Base-by-base conservation (phyloP, 2,113 vertebrate species). In the Sylvietta virens region DNA sequence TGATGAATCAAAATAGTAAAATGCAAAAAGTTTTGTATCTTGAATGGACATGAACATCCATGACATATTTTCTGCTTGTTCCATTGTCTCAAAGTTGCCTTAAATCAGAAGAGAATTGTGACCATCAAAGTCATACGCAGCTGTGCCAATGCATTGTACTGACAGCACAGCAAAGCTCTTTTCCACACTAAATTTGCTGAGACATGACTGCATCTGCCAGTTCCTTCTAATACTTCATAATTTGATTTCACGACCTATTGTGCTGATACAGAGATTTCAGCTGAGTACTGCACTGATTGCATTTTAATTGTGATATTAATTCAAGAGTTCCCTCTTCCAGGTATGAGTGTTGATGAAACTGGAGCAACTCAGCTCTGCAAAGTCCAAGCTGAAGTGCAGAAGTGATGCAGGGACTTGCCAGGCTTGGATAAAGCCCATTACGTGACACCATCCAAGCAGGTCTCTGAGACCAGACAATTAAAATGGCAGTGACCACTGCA, bases 231-330 rank as follows among this genome's bases (percentile, higher is more conserved):
- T 23, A 65, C n/a, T 45, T 60, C 65, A 31, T 53, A 10, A 61
- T 87, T 69, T 74, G 28, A 45, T 88, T 71, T 67, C 73, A 48
- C 11, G 3, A 60, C 73, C 78, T 60, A 1, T 48, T 79, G 66
- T 51, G 53, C 77, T 64, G 74, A 90, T 58, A 84, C 78, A 57
- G 53, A 93, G 15, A 69, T 72, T 91, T 86, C 69, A 67, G 14
- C 7, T 0, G 1, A 79, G 57, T 22, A 26, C 53, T 45, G 48
- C 6, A 3, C 28, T 61, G 78, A 76, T 61, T 61, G 74, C 48
- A 69, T 93, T 90, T 85, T 93, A 85, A 87, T 80, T 77, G 40
- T 77, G 45, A 35, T 88, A 90, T 61, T 76, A 82, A 73, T 86
- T 91, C 73, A 76, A 72, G 21, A 30, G 40, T 60, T 90, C 48